A percentile compares a stretch with the other conserved stretches of the same genome.
Conservation (phyloP, 2,888 invertebrate species). For the Synanthedon tipuliformis region DNA sequence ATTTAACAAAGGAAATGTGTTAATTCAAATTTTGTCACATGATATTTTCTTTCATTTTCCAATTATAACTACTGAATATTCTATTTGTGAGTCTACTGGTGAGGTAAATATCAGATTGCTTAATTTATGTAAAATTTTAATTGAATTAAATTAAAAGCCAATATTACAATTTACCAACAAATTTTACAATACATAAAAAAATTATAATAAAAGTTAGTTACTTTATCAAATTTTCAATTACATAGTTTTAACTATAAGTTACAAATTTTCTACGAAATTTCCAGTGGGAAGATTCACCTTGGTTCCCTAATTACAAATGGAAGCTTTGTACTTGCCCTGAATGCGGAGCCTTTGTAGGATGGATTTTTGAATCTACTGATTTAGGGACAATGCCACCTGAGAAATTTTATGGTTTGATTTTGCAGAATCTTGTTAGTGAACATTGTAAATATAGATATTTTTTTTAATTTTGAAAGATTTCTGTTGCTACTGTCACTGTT, state of each 20-base stretch:
- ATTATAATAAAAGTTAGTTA: no score
- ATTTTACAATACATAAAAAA: no score
- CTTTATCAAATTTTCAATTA: not conserved
- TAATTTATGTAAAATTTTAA: no score
- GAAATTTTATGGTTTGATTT: constrained; percentile 33
- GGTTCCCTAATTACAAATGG: constrained; percentile 73
- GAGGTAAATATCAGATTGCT: constrained; percentile 27
- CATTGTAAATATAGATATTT: constrained; percentile 35
- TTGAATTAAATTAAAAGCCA: no score
- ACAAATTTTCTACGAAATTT: constrained; percentile 15
- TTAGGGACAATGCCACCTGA: constrained; percentile 13
- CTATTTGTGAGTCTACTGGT: constrained; percentile 29
- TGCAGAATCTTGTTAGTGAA: constrained; percentile 35
- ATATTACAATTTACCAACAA: no score
- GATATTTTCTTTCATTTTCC: constrained; percentile 29
- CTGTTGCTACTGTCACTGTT: no score
- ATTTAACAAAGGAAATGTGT: constrained; percentile 27
- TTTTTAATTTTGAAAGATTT: not conserved
- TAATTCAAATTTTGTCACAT: constrained; percentile 32
- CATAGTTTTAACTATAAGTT: not conserved
- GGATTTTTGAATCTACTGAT: constrained; percentile 57
- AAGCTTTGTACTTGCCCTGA: constrained; percentile 68
- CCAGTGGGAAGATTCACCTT: constrained; percentile 67
- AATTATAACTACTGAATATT: constrained; percentile 27
- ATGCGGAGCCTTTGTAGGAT: constrained; percentile 70